Conservation (phyloP, 2,888 invertebrate species). For the Globia sparganii region DNA sequence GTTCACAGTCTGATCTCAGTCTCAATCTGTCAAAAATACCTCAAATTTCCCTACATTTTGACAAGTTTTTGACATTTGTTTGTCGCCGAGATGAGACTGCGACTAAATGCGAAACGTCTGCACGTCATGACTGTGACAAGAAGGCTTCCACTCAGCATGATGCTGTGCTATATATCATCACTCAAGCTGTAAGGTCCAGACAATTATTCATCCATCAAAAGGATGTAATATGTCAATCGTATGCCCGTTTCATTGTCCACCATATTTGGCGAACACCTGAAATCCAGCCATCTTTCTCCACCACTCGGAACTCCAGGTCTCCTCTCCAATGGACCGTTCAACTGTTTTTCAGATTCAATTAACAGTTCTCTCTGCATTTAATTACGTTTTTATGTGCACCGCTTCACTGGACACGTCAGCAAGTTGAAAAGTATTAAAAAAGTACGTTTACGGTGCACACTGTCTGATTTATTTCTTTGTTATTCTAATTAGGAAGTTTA, state of each 20-base stretch:
- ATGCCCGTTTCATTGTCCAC: conserved; percentile 17
- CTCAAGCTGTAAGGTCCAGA: background rate
- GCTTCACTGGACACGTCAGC: conserved; percentile 43
- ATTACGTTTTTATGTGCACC: conserved; percentile 44
- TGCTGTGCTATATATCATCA: too few relatives aligned
- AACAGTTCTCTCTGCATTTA: conserved; percentile 59
- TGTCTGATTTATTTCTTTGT: conserved; percentile 47
- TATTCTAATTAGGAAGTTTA: conserved; percentile 29
- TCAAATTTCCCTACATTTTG: too few relatives aligned
- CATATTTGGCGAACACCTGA: conserved; percentile 27
- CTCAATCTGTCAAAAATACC: too few relatives aligned
- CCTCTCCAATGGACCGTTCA: conserved; percentile 13
- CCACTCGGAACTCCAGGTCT: conserved; percentile 25
- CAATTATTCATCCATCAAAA: too few relatives aligned
- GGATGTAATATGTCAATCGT: too few relatives aligned
- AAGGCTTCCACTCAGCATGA: too few relatives aligned
- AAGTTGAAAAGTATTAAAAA: conserved; percentile 36
- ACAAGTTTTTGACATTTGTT: too few relatives aligned
- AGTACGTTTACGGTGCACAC: conserved; percentile 14
- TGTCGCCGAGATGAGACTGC: too few relatives aligned
- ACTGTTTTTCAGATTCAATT: conserved; percentile 61
- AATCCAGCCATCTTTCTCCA: background rate
- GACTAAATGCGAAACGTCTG: too few relatives aligned
- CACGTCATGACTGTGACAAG: too few relatives aligned
- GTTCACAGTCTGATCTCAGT: too few relatives aligned